A percentile compares a stretch with the other conserved stretches of the same genome.
These are phyloP conservation scores for Pachydiplax longipennis DNA, from an alignment of 2,888 invertebrate genomes.

Conservation along the genomic window DNA sequence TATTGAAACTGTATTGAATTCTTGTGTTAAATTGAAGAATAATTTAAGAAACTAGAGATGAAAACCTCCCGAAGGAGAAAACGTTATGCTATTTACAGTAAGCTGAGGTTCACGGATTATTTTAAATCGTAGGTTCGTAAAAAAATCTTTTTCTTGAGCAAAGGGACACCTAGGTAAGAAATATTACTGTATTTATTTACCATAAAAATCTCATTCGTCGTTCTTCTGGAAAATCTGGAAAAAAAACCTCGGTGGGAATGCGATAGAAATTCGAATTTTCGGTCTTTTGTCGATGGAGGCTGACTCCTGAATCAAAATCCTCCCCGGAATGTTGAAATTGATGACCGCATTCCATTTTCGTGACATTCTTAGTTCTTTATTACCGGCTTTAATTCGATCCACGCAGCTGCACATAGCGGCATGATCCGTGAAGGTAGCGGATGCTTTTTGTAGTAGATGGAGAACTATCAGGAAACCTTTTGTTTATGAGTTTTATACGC, in stretches of 20 bases:
- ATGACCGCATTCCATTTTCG: conserved; percentile 3
- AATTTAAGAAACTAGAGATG: too few relatives aligned
- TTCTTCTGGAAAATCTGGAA: not conserved
- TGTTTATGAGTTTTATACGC: not conserved
- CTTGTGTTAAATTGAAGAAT: too few relatives aligned
- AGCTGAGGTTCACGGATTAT: too few relatives aligned
- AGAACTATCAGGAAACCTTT: not conserved
- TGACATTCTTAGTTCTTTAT: conserved; percentile 29
- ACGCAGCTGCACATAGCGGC: not conserved
- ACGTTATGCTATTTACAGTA: too few relatives aligned
- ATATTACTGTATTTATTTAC: not conserved
- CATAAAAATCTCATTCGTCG: not conserved
- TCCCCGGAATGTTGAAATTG: not conserved
- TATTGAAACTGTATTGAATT: too few relatives aligned
- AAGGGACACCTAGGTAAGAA: not conserved
- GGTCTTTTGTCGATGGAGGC: not conserved
- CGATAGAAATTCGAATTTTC: not conserved
- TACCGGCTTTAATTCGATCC: conserved; percentile 25
- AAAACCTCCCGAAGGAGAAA: too few relatives aligned
- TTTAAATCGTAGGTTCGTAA: too few relatives aligned
- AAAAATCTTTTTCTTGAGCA: not conserved
- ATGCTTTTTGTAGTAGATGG: not conserved
- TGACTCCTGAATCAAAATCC: conserved; percentile 23
- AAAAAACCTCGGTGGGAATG: not conserved
- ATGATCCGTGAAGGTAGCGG: not conserved